Conservation (phyloP, 2,113 vertebrate species). For the Arenaria interpres region DNA sequence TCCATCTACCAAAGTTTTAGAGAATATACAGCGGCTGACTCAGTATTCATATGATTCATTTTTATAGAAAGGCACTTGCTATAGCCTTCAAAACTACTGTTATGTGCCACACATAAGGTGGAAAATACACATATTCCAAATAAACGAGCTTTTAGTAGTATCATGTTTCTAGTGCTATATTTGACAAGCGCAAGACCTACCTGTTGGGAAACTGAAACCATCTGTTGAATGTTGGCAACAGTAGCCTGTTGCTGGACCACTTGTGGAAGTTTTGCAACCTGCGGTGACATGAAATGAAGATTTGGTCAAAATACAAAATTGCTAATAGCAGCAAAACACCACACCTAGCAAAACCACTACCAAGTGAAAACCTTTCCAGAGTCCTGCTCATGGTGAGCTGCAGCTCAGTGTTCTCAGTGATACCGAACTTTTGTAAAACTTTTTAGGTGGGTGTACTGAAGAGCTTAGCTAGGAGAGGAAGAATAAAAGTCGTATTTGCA, state of each 20-base stretch:
- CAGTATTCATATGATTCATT: neutral
- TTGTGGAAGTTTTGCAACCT: conserved; percentile 88
- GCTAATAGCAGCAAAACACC: neutral
- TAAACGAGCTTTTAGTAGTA: neutral
- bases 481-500: neutral
- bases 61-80: neutral
- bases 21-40: neutral
- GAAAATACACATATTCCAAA: neutral
- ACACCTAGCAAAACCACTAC: neutral
- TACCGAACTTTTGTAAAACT: neutral
- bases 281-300: neutral
- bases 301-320: neutral
- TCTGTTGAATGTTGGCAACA: conserved; percentile 86
- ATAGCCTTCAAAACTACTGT: neutral
- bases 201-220: conserved; percentile 90
- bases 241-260: conserved; percentile 84
- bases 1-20: neutral
- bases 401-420: neutral
- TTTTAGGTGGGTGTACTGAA: neutral
- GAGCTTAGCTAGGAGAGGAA: neutral
- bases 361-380: neutral
- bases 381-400: neutral
- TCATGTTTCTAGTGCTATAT: neutral
- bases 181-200: conserved; percentile 56
- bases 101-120: neutral